Evolutionary conservation across 2,888 invertebrate genomes (phyloP).

Genomic region (Eupithecia subumbrata): DNA sequence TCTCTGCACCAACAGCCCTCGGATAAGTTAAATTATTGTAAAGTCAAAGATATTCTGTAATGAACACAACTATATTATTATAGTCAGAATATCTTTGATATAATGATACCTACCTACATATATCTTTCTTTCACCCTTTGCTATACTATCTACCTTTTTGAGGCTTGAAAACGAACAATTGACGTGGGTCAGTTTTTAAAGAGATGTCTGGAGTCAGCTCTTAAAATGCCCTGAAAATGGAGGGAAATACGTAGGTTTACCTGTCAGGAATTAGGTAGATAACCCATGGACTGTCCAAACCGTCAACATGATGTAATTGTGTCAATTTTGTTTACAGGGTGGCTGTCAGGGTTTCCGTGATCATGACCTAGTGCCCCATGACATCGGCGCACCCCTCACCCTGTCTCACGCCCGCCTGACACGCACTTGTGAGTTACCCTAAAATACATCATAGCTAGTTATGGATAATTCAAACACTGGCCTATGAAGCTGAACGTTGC

Average conservation of each 20-base stretch:
- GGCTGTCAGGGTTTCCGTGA: slow-evolving; percentile 63
- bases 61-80: too few relatives aligned
- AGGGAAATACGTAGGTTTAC: not conserved
- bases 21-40: not conserved
- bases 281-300: not conserved
- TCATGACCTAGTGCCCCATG: slow-evolving; percentile 81
- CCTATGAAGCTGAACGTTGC: not conserved
- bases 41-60: not conserved
- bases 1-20: not conserved
- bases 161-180: not conserved
- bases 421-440: slow-evolving; percentile 63
- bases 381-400: slow-evolving; percentile 71
- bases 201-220: not conserved
- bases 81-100: too few relatives aligned
- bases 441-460: not conserved
- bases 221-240: not conserved
- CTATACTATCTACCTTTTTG: not conserved
- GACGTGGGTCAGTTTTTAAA: not conserved
- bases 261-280: not conserved
- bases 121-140: not conserved
- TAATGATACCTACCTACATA: not conserved
- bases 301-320: not conserved
- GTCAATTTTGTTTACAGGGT: slow-evolving; percentile 56
- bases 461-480: not conserved
- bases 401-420: slow-evolving; percentile 70